phyloP scores from a whole-genome alignment of 2,797 vertebrate genomes.

The Acipenser ruthenus region DNA sequence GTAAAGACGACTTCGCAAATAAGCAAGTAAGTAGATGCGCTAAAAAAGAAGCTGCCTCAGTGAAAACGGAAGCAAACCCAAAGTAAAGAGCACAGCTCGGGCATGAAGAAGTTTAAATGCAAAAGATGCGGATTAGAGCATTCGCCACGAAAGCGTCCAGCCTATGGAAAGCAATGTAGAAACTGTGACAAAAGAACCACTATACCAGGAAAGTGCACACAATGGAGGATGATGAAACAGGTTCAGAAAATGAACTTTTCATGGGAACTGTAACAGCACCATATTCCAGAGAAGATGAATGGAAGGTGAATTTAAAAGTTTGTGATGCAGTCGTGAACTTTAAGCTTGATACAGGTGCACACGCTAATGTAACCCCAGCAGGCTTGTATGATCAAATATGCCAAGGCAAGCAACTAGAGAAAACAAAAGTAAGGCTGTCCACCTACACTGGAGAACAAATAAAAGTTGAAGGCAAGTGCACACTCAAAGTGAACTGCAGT shows the following conservation, averaged over 20 bases:
- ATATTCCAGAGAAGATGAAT: not conserved
- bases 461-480: too few relatives aligned
- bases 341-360: not conserved
- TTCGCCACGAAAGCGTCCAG: not conserved
- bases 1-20: not conserved
- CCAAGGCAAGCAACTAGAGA: not conserved
- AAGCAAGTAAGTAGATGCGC: not conserved
- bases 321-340: too few relatives aligned
- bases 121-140: not conserved
- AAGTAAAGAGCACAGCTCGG: not conserved
- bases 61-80: not conserved
- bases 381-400: not conserved
- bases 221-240: not conserved
- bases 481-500: too few relatives aligned
- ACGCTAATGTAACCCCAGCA: not conserved
- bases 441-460: too few relatives aligned
- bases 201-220: not conserved
- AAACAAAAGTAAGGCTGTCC: too few relatives aligned
- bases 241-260: not conserved
- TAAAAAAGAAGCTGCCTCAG: not conserved
- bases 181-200: not conserved
- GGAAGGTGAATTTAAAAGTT: too few relatives aligned
- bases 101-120: too few relatives aligned
- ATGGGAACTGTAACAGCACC: not conserved
- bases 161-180: not conserved